A percentile compares a stretch with the other conserved stretches of the same genome.
These are phyloP conservation scores for Cantharis flavilabris DNA, from an alignment of 2,888 invertebrate genomes.

Conservation along the genomic window DNA sequence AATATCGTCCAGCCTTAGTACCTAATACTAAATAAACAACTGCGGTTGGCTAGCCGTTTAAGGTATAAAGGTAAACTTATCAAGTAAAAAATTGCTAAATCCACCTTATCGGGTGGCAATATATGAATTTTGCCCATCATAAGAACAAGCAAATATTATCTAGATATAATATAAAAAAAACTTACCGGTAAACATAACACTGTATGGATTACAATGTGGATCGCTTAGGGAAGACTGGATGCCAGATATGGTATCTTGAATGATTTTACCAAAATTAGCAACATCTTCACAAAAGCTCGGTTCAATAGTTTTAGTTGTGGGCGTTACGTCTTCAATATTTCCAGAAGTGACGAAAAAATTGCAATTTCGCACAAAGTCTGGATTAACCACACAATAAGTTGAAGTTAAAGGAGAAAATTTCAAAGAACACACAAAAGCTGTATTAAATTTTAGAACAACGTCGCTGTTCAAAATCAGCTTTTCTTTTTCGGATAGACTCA, in stretches of 20 bases:
- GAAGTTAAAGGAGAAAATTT: conserved; percentile 56
- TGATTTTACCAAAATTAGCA: conserved; percentile 43
- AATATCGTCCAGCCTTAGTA: too few species aligned
- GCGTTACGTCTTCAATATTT: conserved; percentile 55
- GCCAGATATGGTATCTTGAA: conserved; percentile 50
- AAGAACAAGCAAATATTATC: too few species aligned
- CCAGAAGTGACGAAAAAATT: conserved; percentile 55
- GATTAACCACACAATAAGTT: conserved; percentile 59
- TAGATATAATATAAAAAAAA: background rate
- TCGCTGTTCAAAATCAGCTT: conserved; percentile 62
- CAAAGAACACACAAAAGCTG: conserved; percentile 39
- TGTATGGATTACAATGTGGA: conserved; percentile 54
- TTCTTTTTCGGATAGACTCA: conserved; percentile 58
- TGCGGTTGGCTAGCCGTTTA: background rate
- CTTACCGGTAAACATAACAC: conserved; percentile 57
- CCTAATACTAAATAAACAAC: background rate
- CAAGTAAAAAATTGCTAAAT: too few species aligned
- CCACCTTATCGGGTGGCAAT: too few species aligned
- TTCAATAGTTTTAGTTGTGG: background rate
- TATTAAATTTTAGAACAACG: conserved; percentile 57
- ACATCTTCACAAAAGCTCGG: background rate
- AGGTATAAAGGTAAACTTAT: too few species aligned
- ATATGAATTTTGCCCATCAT: too few species aligned
- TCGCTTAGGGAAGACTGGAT: conserved; percentile 47
- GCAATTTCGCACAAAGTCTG: conserved; percentile 60